Base-by-base conservation (phyloP, 2,888 invertebrate species). In the Xestoiulus laeticollis region DNA sequence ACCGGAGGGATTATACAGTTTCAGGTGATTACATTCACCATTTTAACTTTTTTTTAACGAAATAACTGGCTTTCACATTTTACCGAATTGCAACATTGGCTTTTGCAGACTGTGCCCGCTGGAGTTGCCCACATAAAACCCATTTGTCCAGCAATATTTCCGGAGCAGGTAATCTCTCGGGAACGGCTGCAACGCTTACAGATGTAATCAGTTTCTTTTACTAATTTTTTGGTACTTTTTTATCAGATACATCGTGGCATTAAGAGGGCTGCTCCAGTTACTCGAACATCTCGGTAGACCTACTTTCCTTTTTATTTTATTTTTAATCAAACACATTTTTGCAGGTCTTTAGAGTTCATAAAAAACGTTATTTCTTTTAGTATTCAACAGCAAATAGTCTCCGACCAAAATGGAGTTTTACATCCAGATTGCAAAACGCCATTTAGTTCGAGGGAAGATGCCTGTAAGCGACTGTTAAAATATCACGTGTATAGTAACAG, bases 401-500 rank as follows among this genome's bases (percentile, higher is more conserved):
- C 94, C 86, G 96, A 96, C 92, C 96, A 96, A 92, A 94, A 94
- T 90, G 95, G 95, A 89, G 96, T 95, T 86, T 92, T 94, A 38
- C 94, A 95, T 91, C 95, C 96, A 0, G 96, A 96, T 91, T 94
- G 94, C 86, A 94, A 94, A 89, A 94, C 94, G 87, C 95, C 96
- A 22, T 96, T 96, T 89, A 89, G 89, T 30, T 91, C 90, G 26
- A 89, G 89, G 90, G 94, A 94, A 89, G 96, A 96, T 91, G 96
- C 96, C 0, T 95, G 95, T 90, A 95, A 95, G 91, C 93, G 96
- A 87, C 92, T 96, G 86, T 94, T 96, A 88, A 93, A 95, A 90
- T 96, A 96, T 92, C 96, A 96, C 91, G 95, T 96, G 89, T 94
- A 95, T 92, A 95, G 96, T 91, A 94, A 94, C 90, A 94, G 94